A percentile compares a stretch with the other conserved stretches of the same genome.
Conservation (phyloP, 1,140 invertebrate genomes). For the Sycophaga agraensis region DNA sequence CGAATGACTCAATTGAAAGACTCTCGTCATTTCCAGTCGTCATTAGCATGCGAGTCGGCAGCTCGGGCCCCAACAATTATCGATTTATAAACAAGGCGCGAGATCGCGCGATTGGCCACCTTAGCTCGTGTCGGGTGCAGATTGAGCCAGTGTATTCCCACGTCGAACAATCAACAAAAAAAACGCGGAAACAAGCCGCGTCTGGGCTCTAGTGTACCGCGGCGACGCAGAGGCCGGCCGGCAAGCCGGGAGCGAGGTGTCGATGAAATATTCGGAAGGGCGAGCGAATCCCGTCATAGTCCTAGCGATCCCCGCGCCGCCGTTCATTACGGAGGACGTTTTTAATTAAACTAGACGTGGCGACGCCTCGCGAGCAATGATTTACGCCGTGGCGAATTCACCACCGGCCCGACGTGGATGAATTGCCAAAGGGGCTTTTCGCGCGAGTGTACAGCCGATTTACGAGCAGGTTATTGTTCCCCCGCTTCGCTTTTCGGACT, state of each 20-base stretch:
- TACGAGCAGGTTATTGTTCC: neutral
- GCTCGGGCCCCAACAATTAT: too few species aligned
- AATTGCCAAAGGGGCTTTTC: slow-evolving; percentile 2
- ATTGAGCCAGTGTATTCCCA: too few species aligned
- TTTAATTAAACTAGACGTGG: slow-evolving; percentile 26
- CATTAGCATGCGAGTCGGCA: too few species aligned
- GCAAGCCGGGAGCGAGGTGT: neutral
- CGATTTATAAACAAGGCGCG: too few species aligned
- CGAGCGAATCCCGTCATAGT: neutral
- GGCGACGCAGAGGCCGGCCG: neutral
- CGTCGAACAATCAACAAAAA: too few species aligned
- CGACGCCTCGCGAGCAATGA: neutral
- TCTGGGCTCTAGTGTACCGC: neutral
- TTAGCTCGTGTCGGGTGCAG: too few species aligned
- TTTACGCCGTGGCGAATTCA: neutral
- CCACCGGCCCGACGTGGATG: neutral
- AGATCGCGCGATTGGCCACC: too few species aligned
- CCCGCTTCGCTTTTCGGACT: too few species aligned
- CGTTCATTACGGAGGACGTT: slow-evolving; percentile 12
- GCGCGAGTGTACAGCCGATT: neutral
- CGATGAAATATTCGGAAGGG: slow-evolving; percentile 5
- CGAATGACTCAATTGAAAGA: too few species aligned
- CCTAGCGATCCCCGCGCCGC: neutral
- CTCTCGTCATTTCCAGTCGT: too few species aligned
- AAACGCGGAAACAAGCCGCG: too few species aligned